Base-by-base conservation (phyloP, 1,140 invertebrate genomes). In the Asbolus verrucosus region DNA sequence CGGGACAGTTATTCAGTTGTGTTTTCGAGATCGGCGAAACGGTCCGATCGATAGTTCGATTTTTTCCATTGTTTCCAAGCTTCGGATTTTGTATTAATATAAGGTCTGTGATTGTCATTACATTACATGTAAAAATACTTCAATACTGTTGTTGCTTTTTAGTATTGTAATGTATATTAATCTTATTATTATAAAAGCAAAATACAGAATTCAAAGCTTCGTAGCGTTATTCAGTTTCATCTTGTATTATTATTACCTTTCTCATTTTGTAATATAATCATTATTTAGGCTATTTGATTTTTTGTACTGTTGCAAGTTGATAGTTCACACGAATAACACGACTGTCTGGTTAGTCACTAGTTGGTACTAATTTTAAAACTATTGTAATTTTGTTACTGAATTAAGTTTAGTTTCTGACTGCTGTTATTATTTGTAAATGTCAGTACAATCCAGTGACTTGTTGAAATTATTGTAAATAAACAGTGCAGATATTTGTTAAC, bases 121-220 rank as follows among this genome's bases (percentile, higher is more conserved):
- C 62, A 59, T 70, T 72, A 73, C 65, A 71, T 77, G 70, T 75
- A 74, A 60, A 76, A 63, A 76, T 76, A 76, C 75, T 69, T 76
- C 75, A 75, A 76, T 75, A 76, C 73, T 70, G 73, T 75, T 73
- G 73, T 75, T 73, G 73, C 75, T 76, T 72, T 73, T 71, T 76
- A 69, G 73, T 75, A 75, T 76, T 75, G 75, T 73, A 69, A 73
- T 67, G 62, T 71, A 65, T 70, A 66, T 36, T 24, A 41, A 71
- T 39, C 67, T 65, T 14, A n/a, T n/a, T n/a, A n/a, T n/a, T n/a
- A 11, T 59, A 63, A 62, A 67, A 69, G 46, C 50, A 62, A 68
- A 73, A 62, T 73, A 75, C 71, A 73, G 71, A 73, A 75, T 73
- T 72, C 70, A 59, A 67, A 72, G 70, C 70, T 65, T 62, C 1